Percentiles rank a stretch among this genome's conserved stretches.
phyloP scores from a whole-genome alignment of 1,140 invertebrate genomes.

The Rhagoletis zephyria region DNA sequence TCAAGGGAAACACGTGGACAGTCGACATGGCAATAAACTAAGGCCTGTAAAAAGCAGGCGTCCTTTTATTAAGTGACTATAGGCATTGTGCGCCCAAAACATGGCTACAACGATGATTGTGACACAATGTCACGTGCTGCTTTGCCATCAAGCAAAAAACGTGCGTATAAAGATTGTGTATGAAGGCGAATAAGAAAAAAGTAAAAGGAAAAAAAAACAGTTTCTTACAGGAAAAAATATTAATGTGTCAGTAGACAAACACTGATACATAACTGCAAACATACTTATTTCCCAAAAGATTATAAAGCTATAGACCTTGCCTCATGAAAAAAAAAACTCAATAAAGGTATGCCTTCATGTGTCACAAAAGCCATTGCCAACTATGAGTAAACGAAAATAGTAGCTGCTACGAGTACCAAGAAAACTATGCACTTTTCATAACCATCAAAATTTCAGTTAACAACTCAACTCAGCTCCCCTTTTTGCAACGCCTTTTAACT shows the following conservation, averaged over 20 bases:
- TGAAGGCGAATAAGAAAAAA: not conserved
- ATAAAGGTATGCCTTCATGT: not conserved
- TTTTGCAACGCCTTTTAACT: not conserved
- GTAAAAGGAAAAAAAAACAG: too few relatives aligned
- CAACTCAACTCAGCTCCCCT: not conserved
- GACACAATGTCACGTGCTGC: constrained; percentile 2
- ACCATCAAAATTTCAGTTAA: not conserved
- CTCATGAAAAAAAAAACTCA: not conserved
- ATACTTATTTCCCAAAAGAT: not conserved
- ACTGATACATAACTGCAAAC: not conserved
- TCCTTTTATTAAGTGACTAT: constrained; percentile 1
- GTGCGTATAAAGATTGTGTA: not conserved
- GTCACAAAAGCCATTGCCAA: not conserved
- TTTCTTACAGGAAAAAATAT: too few relatives aligned
- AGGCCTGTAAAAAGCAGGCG: not conserved
- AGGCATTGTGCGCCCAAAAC: not conserved
- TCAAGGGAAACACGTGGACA: not conserved
- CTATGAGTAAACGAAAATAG: not conserved
- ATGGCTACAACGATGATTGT: not conserved
- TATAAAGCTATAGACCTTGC: not conserved
- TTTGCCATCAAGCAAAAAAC: not conserved
- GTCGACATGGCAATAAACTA: not conserved
- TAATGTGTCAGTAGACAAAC: not conserved
- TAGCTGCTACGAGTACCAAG: not conserved
- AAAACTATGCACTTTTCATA: constrained; percentile 7